Conservation (phyloP, 2,113 vertebrate genomes). For the Gnathonemus echidnorhynchus region DNA sequence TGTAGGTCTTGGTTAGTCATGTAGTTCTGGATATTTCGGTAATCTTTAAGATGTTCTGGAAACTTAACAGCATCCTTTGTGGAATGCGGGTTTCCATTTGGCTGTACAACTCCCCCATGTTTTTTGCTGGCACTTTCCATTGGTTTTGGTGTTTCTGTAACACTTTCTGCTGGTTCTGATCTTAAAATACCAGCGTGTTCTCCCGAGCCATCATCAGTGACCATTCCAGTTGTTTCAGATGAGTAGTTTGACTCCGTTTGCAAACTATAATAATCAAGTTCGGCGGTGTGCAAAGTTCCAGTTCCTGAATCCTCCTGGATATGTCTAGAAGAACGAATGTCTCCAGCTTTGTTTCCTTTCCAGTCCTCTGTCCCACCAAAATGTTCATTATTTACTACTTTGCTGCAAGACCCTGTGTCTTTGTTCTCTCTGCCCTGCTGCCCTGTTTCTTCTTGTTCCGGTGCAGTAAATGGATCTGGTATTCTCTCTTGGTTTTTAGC, state of each 20-base stretch:
- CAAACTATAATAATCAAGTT: background rate
- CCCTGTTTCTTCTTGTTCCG: background rate
- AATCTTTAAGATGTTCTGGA: conserved; percentile 26
- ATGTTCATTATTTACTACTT: background rate
- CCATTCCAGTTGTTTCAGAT: background rate
- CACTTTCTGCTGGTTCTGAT: background rate
- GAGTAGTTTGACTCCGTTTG: background rate
- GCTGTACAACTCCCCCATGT: conserved; percentile 20
- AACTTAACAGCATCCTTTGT: conserved; percentile 21
- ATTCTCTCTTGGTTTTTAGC: background rate
- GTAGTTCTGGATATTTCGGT: conserved; percentile 40
- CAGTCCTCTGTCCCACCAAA: background rate
- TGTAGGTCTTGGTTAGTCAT: conserved; percentile 34
- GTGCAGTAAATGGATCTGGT: background rate
- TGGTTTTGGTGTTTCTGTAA: background rate
- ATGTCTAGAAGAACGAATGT: background rate
- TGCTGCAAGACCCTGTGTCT: background rate
- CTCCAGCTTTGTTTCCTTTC: background rate
- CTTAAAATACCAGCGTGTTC: background rate
- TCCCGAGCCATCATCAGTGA: background rate
- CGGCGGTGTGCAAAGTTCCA: background rate
- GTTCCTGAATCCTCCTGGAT: background rate
- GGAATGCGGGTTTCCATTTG: background rate
- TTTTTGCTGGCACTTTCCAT: background rate
- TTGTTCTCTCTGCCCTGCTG: background rate